Base-by-base conservation (phyloP, 2,888 invertebrate species). In the Nemurella pictetii region DNA sequence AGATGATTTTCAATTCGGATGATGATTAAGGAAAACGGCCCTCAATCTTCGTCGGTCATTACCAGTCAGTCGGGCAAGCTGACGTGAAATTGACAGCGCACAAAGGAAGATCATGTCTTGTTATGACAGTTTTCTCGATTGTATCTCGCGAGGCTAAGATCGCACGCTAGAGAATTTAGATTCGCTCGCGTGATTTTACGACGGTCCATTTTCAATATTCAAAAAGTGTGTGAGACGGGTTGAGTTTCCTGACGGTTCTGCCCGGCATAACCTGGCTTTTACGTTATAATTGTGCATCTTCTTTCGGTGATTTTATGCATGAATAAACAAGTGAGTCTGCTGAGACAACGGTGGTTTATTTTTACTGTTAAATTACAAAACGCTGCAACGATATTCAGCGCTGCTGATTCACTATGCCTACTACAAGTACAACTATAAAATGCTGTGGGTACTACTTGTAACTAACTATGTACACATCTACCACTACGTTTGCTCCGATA, bases 271-370 rank as follows among this genome's bases (percentile, higher is more conserved):
- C 55, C 55, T 1, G 55, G 20, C 55, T 55, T 15, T 12, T 55
- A 20, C 55, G 55, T 55, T 55, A 20, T 75, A 78, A 78, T 78
- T 78, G 78, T 78, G 15, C 28, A 78, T 78, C 78, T 78, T 29
- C 29, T 78, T 78, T 30, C 78, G 30, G 78, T 78, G 30, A 78
- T 78, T 78, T 78, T 78, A 78, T 78, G 78, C 78, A 78, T 78
- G 78, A 29, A 30, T 78, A 29, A 29, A 78, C 78, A 30, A n/a
- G 28, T 29, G 30, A 30, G 78, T 78, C 30, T 29, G 32, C 32
- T 9, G 78, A 78, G 28, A 78, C 78, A 78, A 78, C 78, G 78
- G 78, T 12, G 9, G 15, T 55, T 28, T 78, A 78, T 78, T 78
- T 78, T 78, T 78, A 78, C 78, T 78, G 78, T 78, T 78, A 78